Evolutionary conservation across 1,140 invertebrate species (phyloP).

Genomic region (Hirudo medicinalis): DNA sequence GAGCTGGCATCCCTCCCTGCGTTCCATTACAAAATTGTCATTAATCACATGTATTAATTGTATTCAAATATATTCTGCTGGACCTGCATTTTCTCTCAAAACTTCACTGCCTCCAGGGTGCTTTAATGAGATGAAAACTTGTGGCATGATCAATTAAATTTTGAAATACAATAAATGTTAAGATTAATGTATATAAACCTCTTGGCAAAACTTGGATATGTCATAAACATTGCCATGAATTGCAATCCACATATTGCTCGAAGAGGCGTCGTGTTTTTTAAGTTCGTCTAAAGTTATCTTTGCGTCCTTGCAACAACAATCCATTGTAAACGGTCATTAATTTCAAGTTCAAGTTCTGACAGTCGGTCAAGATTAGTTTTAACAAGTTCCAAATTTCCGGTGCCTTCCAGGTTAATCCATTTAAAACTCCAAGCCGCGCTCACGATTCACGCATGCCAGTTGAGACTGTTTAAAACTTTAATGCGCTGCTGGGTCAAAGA

Average conservation of each 20-base stretch:
- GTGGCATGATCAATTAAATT: neutral
- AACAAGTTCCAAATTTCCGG: no score
- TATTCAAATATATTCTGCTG: neutral
- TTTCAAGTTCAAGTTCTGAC: no score
- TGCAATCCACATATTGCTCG: constrained; percentile 3
- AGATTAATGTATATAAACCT: neutral
- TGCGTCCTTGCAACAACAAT: neutral
- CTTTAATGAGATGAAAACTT: neutral
- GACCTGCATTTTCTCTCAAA: constrained; percentile 4
- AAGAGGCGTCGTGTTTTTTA: neutral
- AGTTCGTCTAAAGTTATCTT: neutral
- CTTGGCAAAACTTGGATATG: neutral
- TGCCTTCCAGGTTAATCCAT: no score
- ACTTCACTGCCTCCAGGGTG: constrained; percentile 1
- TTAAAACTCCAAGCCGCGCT: no score
- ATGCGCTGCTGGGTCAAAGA: no score
- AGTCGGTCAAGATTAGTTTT: no score
- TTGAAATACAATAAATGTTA: neutral
- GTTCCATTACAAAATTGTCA: neutral
- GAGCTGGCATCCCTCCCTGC: neutral
- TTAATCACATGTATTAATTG: neutral
- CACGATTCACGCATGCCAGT: no score
- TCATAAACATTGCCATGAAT: constrained; percentile 9
- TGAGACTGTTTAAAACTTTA: no score
- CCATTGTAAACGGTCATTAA: no score